Conservation (phyloP, 2,113 vertebrate species). For the Microtus ochrogaster region DNA sequence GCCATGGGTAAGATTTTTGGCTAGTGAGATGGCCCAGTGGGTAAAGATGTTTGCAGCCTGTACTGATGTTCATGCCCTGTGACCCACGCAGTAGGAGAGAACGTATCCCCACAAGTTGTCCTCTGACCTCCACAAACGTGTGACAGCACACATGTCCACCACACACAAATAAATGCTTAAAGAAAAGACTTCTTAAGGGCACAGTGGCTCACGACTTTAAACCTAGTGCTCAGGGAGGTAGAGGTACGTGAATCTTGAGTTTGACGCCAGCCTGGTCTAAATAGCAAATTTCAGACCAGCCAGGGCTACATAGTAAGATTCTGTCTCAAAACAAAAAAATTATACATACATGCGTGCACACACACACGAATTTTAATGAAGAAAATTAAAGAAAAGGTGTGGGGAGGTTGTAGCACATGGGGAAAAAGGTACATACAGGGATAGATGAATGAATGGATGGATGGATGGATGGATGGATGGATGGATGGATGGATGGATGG, state of each 20-base stretch:
- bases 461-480: too few species aligned
- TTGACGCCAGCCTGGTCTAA: not conserved
- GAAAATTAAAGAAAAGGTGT: not conserved
- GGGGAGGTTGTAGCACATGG: not conserved
- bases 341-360: not conserved
- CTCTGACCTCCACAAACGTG: not conserved
- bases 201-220: not conserved
- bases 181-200: not conserved
- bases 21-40: not conserved
- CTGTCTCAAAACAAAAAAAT: too few species aligned
- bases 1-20: not conserved
- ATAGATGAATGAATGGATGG: too few species aligned
- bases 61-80: not conserved
- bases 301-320: too few species aligned
- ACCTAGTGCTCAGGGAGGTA: not conserved
- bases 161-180: not conserved
- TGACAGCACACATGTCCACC: not conserved
- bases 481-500: too few species aligned
- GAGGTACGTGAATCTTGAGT: not conserved
- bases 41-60: not conserved
- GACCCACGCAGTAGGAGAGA: not conserved
- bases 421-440: not conserved
- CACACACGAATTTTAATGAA: not conserved
- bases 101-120: not conserved
- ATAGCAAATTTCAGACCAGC: not conserved